Evolutionary conservation across 2,113 vertebrate species (phyloP).

Genomic region (Cariama cristata): DNA sequence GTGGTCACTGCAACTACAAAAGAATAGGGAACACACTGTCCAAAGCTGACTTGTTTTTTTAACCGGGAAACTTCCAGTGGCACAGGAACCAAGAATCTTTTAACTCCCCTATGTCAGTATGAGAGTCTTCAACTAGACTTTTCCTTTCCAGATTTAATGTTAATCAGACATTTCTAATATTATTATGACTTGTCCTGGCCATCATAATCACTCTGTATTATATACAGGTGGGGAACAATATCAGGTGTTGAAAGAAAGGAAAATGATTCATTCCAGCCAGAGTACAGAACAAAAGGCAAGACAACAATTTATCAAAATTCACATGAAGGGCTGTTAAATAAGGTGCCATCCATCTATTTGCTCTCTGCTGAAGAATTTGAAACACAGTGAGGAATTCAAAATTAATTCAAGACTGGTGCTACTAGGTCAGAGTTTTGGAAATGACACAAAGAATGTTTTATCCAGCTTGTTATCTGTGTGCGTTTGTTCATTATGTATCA

Average conservation of each 20-base stretch:
- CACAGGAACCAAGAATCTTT: neutral
- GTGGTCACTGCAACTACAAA: neutral
- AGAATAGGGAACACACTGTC: neutral
- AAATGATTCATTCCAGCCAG: conserved; percentile 20
- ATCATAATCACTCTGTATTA: neutral
- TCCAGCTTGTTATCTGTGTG: conserved; percentile 63
- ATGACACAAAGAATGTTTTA: conserved; percentile 50
- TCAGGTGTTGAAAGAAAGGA: conserved; percentile 60
- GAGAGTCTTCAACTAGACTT: neutral
- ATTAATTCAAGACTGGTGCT: conserved; percentile 16
- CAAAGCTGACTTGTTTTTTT: neutral
- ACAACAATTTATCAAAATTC: conserved; percentile 13
- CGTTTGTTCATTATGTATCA: conserved; percentile 56
- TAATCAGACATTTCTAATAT: neutral
- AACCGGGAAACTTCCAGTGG: neutral
- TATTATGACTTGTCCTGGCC: neutral
- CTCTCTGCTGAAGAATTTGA: conserved; percentile 23
- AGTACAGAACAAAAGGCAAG: conserved; percentile 40
- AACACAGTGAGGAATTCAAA: conserved; percentile 10
- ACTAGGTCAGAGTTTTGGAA: conserved; percentile 42
- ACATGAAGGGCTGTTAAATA: neutral
- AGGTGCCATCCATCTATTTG: neutral
- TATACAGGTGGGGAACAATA: neutral
- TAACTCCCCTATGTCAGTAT: neutral
- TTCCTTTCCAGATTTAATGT: neutral